Conservation (phyloP, 53 echinoderm and acorn worm species). For the Holothuria leucospilota region DNA sequence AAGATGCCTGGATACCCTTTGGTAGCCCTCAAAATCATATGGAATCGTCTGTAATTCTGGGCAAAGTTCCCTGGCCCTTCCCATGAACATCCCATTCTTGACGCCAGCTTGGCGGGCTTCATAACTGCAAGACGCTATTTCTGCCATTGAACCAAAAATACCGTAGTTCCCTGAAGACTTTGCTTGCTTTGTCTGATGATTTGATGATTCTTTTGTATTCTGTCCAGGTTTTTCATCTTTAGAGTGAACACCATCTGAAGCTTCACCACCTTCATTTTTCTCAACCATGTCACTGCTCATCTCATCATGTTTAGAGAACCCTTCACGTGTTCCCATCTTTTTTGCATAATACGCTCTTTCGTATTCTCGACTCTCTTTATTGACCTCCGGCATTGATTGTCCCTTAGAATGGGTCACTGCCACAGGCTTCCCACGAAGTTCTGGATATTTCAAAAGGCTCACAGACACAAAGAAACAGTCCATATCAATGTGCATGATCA, state of each 20-base stretch:
- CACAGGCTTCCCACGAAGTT: conserved; percentile 86
- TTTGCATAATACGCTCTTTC: conserved; percentile 79
- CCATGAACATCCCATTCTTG: conserved; percentile 98
- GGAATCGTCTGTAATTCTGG: conserved; percentile 90
- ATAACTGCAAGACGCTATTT: conserved; percentile 96
- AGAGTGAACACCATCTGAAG: background rate
- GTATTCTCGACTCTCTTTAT: conserved; percentile 68
- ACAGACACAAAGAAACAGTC: conserved; percentile 99
- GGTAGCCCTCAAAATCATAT: conserved; percentile 95
- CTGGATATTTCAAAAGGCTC: conserved; percentile 78
- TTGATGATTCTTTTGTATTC: background rate
- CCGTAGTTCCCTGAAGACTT: conserved; percentile 9
- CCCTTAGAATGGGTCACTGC: conserved; percentile 95
- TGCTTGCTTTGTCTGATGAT: background rate
- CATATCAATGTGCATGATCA: conserved; percentile 98
- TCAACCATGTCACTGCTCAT: background rate
- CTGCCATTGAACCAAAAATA: conserved; percentile 89
- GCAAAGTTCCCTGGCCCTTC: conserved; percentile 83
- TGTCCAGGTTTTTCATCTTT: background rate
- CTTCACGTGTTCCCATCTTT: conserved; percentile 25
- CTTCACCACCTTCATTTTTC: background rate
- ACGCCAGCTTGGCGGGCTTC: conserved; percentile 85
- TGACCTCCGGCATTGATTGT: conserved; percentile 69
- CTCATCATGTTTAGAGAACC: conserved; percentile 8
- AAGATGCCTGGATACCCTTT: conserved; percentile 76